Conservation (phyloP, 1,140 invertebrate species). For the Musca vetustissima region DNA sequence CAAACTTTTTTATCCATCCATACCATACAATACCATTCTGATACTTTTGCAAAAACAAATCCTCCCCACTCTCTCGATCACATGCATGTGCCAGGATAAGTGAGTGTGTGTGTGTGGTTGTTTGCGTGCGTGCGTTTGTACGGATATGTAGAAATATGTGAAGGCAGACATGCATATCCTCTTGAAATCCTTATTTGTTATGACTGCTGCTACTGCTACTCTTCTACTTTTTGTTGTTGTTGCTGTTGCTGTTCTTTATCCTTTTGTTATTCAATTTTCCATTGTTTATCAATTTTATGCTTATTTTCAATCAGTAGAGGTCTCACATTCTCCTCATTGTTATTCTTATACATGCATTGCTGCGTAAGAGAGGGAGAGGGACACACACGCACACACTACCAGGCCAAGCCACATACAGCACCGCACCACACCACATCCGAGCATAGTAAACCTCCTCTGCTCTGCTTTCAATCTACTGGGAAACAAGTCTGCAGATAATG, state of each 20-base stretch:
- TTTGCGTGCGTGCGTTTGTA: not conserved
- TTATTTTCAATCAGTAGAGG: conserved; percentile 39
- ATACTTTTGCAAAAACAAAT: too few relatives aligned
- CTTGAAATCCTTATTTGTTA: not conserved
- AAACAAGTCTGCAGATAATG: too few relatives aligned
- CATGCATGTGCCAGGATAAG: not conserved
- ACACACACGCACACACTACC: too few relatives aligned
- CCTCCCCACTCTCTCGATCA: not conserved
- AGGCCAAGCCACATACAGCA: too few relatives aligned
- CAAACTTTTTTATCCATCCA: conserved; percentile 11
- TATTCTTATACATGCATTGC: conserved; percentile 1
- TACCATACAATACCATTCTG: not conserved
- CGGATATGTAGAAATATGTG: not conserved
- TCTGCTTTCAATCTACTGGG: too few relatives aligned
- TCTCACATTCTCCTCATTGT: not conserved
- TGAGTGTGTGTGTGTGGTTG: not conserved
- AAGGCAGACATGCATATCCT: conserved; percentile 7
- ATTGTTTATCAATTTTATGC: conserved; percentile 55
- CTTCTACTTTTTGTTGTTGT: too few relatives aligned
- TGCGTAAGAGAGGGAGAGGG: too few relatives aligned
- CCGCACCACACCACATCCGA: too few relatives aligned
- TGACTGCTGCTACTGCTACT: not conserved
- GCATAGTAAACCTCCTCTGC: too few relatives aligned
- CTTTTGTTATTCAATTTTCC: conserved; percentile 33
- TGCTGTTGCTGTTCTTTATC: not conserved